Conservation (phyloP, 2,888 invertebrate genomes). For the Conops quadrifasciatus region DNA sequence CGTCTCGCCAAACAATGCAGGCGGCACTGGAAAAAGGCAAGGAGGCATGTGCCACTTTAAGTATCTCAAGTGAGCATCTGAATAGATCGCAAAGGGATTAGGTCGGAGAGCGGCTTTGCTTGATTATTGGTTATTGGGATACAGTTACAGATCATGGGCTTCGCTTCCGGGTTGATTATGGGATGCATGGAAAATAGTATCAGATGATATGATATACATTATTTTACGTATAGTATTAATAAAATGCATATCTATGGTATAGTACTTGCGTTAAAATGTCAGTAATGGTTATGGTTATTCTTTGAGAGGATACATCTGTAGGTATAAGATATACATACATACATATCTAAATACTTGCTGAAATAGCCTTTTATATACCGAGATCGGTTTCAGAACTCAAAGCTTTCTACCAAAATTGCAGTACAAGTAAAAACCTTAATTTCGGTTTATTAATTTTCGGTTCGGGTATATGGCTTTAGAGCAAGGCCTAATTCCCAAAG, state of each 20-base stretch:
- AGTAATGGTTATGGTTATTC: too few relatives aligned
- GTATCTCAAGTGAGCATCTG: constrained; percentile 40
- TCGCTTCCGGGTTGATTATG: neutral
- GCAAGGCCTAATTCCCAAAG: too few relatives aligned
- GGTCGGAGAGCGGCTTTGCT: neutral
- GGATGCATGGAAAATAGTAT: constrained; percentile 21
- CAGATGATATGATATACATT: constrained; percentile 5
- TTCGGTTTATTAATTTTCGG: neutral
- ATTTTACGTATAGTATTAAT: too few relatives aligned
- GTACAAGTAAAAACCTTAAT: too few relatives aligned
- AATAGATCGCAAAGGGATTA: constrained; percentile 6
- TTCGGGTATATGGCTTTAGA: neutral
- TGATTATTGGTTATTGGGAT: neutral
- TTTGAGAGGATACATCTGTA: too few relatives aligned
- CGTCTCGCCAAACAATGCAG: neutral
- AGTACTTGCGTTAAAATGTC: neutral
- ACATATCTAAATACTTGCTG: too few relatives aligned
- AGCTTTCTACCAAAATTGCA: neutral
- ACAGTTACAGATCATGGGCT: constrained; percentile 19
- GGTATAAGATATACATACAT: too few relatives aligned
- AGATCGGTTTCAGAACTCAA: too few relatives aligned
- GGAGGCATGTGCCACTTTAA: constrained; percentile 34
- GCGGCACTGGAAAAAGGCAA: constrained; percentile 2
- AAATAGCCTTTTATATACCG: too few relatives aligned
- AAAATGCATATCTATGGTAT: too few relatives aligned